A percentile compares a stretch with the other conserved stretches of the same genome.
phyloP scores from a whole-genome alignment of 2,888 invertebrate species.

The Cloeon dipterum region DNA sequence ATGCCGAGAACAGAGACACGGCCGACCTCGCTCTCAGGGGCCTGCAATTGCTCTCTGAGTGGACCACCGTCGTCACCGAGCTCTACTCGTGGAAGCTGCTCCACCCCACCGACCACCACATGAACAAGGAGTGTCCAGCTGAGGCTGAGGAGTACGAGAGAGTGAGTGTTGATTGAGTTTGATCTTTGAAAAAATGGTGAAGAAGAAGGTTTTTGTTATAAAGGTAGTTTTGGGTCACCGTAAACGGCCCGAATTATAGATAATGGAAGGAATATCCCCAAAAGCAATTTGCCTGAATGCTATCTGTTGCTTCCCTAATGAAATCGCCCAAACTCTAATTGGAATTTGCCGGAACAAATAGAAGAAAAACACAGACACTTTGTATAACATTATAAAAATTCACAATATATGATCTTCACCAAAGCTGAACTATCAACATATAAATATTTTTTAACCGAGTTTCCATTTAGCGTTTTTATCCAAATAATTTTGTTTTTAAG shows the following conservation, averaged over 20 bases:
- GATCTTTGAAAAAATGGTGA: too few relatives aligned
- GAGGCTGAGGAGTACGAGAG: conserved; percentile 97
- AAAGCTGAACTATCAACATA: too few relatives aligned
- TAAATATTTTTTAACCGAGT: too few relatives aligned
- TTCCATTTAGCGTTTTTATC: not conserved
- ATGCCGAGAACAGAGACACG: conserved; percentile 75
- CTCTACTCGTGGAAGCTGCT: conserved; percentile 94
- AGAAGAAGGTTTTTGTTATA: too few relatives aligned
- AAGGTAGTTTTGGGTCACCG: too few relatives aligned
- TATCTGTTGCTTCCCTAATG: too few relatives aligned
- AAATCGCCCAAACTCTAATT: too few relatives aligned
- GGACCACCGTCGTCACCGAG: conserved; percentile 93
- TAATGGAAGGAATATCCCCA: too few relatives aligned
- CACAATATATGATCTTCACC: not conserved
- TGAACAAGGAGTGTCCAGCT: conserved; percentile 80
- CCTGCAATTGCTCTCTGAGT: conserved; percentile 78
- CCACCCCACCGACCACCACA: conserved; percentile 92
- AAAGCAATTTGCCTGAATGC: too few relatives aligned
- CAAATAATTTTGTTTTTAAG: too few relatives aligned
- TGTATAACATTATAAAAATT: not conserved
- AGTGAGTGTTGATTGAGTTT: conserved; percentile 29
- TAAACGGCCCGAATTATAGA: too few relatives aligned
- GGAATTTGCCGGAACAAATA: too few relatives aligned
- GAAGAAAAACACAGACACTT: not conserved
- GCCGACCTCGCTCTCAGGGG: conserved; percentile 80